Evolutionary conservation across 2,797 vertebrate species (phyloP), one percentile per base, ranked within the genome.

Genomic region (Lagorchestes hirsutus): DNA sequence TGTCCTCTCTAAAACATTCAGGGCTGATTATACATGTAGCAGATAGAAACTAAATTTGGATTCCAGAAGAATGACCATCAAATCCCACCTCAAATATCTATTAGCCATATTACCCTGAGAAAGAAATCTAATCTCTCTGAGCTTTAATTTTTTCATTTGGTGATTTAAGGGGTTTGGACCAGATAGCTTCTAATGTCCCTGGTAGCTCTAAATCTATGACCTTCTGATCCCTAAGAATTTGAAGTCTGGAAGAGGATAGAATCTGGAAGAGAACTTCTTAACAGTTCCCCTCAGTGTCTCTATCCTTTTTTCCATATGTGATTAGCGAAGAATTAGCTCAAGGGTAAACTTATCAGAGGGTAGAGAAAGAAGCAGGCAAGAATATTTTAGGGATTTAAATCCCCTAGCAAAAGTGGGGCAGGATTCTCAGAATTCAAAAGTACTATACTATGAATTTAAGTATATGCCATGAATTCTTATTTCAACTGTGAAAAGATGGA

Each of bases 381-480:
- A 50, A 87, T 87, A 87, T 11, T 87, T 87, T 27, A 87, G 40
- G 9, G 3, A 87, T 87, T 46, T 87, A 87, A 27, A 18, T 93
- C 1, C 2, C 2, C 1, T 16, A 52, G 13, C 34, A 59, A 92
- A 95, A 95, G 74, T 54, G 54, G 82, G 29, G 22, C 2, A 10
- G n/a, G 54, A 0, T 50, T 22, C 8, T 90, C 62, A 92, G 90
- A 92, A 94, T 50, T 92, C 91, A 95, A 59, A 96, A 3, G 16
- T 52, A 28, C 27, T 34, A 0, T 54, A 90, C 82, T 93, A 90
- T 57, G 40, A 82, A 34, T 12, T n/a, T 87, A 56, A 4, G 56
- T 34, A 95, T 52, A 92, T 52, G 54, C 16, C 5, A 55, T 74
- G n/a, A 93, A 95, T 74, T 52, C 92, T 40, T 93, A 87, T 90